phyloP scores from a whole-genome alignment of 2,888 invertebrate species.

The Temnothorax unifasciatus region DNA sequence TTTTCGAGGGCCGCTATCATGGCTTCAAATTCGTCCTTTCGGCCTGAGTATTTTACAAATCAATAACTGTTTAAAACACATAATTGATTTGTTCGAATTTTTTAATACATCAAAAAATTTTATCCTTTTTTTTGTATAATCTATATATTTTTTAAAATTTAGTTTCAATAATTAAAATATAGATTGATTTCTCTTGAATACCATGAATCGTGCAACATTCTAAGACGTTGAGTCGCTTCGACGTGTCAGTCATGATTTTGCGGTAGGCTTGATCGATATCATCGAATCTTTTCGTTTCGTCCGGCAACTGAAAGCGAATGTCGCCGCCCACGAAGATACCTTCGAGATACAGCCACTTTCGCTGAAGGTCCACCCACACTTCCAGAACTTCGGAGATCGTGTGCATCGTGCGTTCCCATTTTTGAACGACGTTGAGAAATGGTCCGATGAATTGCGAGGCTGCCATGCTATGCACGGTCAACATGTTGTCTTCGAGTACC shows the following conservation, averaged over 20 bases:
- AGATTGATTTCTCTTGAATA: conserved; percentile 21
- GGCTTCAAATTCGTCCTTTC: conserved; percentile 92
- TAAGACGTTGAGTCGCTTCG: conserved; percentile 93
- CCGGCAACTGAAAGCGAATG: conserved; percentile 94
- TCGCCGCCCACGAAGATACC: conserved; percentile 97
- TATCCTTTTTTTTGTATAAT: not conserved
- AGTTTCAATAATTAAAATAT: not conserved
- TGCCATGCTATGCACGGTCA: conserved; percentile 96
- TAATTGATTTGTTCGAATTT: conserved; percentile 4
- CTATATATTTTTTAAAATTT: not conserved
- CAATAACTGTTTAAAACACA: not conserved
- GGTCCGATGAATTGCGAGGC: conserved; percentile 96
- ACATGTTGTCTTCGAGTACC: conserved; percentile 94
- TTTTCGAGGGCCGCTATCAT: conserved; percentile 93
- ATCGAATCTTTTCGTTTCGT: conserved; percentile 96
- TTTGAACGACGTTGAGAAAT: conserved; percentile 93
- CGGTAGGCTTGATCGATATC: conserved; percentile 94
- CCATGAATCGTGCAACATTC: conserved; percentile 91
- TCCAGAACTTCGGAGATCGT: conserved; percentile 95
- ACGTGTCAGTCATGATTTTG: conserved; percentile 95
- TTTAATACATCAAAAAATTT: not conserved
- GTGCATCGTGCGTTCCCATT: conserved; percentile 94
- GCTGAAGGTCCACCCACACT: conserved; percentile 94
- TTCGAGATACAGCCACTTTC: conserved; percentile 97
- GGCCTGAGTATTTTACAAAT: conserved; percentile 86